Evolutionary conservation across 2,113 vertebrate genomes (phyloP).

Genomic region (Geococcyx californianus): DNA sequence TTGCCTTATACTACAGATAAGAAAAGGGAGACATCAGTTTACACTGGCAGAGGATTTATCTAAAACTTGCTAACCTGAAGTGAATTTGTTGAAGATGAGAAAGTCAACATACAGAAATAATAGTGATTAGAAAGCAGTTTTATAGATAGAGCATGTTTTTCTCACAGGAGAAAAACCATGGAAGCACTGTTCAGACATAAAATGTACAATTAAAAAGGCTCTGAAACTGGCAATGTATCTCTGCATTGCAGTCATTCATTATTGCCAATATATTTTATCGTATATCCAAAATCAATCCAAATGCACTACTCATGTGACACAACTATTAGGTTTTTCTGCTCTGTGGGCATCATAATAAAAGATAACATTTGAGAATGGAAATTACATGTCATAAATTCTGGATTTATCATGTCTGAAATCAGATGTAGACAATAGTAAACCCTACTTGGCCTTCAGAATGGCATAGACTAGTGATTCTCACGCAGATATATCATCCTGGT

Average conservation of each 20-base stretch:
- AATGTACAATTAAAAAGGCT: not conserved
- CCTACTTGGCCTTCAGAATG: not conserved
- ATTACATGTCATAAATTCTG: not conserved
- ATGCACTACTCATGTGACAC: not conserved
- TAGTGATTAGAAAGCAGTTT: not conserved
- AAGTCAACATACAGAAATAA: not conserved
- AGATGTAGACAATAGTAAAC: not conserved
- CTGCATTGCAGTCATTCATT: not conserved
- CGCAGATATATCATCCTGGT: not conserved
- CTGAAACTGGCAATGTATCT: not conserved
- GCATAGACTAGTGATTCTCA: not conserved
- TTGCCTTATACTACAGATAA: not conserved
- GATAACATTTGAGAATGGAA: not conserved
- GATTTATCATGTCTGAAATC: not conserved
- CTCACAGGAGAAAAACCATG: not conserved
- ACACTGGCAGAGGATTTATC: not conserved
- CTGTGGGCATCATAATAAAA: not conserved
- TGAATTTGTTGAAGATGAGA: not conserved
- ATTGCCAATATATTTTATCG: not conserved
- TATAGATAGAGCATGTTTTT: not conserved
- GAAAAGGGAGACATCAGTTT: not conserved
- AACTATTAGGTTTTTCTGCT: not conserved
- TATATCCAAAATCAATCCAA: not conserved
- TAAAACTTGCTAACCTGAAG: not conserved
- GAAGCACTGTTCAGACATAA: not conserved